Base-by-base conservation (phyloP, 1,140 invertebrate genomes). In the Daktulosphaira vitifoliae region DNA sequence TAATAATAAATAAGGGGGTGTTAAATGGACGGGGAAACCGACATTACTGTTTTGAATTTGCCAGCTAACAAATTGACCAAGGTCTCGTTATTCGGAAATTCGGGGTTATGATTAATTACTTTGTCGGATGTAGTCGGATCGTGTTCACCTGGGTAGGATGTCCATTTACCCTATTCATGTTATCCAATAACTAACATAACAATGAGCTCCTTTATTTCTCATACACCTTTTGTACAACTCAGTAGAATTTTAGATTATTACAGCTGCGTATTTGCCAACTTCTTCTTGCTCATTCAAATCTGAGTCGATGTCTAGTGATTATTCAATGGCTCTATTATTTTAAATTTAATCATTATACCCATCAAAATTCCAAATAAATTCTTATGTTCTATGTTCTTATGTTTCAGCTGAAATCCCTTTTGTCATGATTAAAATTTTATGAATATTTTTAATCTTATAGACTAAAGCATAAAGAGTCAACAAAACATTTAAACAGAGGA, bases 81-180 rank as follows among this genome's bases (percentile, higher is more conserved):
- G 25, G 42, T 48, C 26, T 33, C 18, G 25, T 62, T 9, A 4
- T 16, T 15, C 56, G 56, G 56, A 48, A 62, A 48, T 62, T 62
- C 56, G 2, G 25, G 25, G 20, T 25, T 48, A 62, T 46, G 56
- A 62, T 62, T 62, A 62, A 62, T 62, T 62, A 62, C 26, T 18
- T 6, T 25, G 25, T 13, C 56, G 56, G 42, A 62, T 62, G 46
- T 29, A 15, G 23, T 15, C 18, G 23, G 42, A 46, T 48, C 25
- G 42, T 48, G 42, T 33, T 62, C 56, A 62, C 56, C 56, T 62
- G 56, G 16, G 16, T 11, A 46, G 44, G 42, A 62, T 33, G 25
- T 33, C 42, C 56, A 33, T 48, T 46, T 48, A 62, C 23, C 29
- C 15, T 13, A 25, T 6, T 33, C 49, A 15, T 16, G 49, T 29